phyloP scores from a whole-genome alignment of 37 sponge, comb jelly and placozoan genomes.

The Crambe crambe region DNA sequence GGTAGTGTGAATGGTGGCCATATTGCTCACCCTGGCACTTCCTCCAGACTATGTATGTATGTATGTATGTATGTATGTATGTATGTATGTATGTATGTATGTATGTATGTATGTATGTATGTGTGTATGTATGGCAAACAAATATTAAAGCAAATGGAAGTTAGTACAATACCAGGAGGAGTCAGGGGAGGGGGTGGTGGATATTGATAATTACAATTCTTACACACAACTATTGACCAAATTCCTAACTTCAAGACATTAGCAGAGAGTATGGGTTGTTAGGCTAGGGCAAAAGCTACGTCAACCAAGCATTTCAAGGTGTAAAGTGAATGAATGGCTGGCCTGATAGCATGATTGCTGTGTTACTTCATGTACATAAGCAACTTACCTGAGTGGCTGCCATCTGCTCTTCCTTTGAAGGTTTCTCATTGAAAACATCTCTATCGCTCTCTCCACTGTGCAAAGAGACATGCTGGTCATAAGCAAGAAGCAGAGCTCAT shows the following conservation, averaged over 20 bases:
- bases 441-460: conserved; percentile 77
- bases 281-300: too few relatives aligned
- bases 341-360: too few relatives aligned
- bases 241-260: too few relatives aligned
- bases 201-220: too few relatives aligned
- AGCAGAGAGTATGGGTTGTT: too few relatives aligned
- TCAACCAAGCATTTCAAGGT: too few relatives aligned
- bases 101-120: conserved; percentile 22
- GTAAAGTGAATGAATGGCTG: too few relatives aligned
- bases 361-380: neutral
- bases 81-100: conserved; percentile 3
- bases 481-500: neutral
- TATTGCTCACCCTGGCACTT: conserved; percentile 36
- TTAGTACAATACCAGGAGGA: too few relatives aligned
- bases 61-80: conserved; percentile 1
- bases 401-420: conserved; percentile 93
- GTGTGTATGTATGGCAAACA: conserved; percentile 8
- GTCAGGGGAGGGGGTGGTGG: too few relatives aligned
- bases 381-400: conserved; percentile 67
- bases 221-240: too few relatives aligned
- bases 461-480: neutral
- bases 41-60: conserved; percentile 16
- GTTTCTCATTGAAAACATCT: conserved; percentile 98
- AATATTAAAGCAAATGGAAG: neutral
- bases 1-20: conserved; percentile 67